Base-by-base conservation (phyloP, 2,113 vertebrate genomes). In the Anthoscopus minutus region DNA sequence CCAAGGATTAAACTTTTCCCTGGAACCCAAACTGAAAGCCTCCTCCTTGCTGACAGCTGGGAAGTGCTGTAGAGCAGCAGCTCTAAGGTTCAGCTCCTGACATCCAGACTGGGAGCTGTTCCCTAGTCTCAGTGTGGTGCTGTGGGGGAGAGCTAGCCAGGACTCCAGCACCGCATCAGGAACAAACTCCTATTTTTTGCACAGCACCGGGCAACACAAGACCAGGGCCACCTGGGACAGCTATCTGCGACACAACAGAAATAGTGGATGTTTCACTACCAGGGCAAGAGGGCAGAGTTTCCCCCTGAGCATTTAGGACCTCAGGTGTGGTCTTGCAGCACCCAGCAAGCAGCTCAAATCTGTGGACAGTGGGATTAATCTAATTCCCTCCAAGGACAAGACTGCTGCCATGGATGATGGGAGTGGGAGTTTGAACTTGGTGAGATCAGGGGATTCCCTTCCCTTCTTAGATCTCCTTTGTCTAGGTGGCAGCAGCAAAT, bases 391-490 rank as follows among this genome's bases (percentile, higher is more conserved):
- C 64, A 54, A 92, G 81, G 47, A 57, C 53, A 87, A 58, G 17
- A 24, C 35, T 67, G 31, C 30, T 60, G 54, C 5, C 58, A 25
- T 5, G 1, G 42, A 45, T 53, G 27, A 77, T 5, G 2, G 69
- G 27, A 93, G 48, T 15, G 20, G 35, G 58, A 92, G 47, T 13
- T 88, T 72, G 91, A 92, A 74, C 85, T 93, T 86, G 35, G 54
- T 94, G 72, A 95, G 37, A 71, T 28, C 61, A 91, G 95, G 94
- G 88, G 69, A 96, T 94, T 95, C 89, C 95, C 92, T 92, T 86
- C 77, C 27, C 70, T 90, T 94, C 93, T 90, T 84, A 73, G 40
- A 73, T 25, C 33, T 84, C 31, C 51, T 93, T 88, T 12, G 13
- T 83, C 56, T 65, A 81, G 72, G 56, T 50, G 4, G 42, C 37